Conservation (phyloP, 2,888 invertebrate genomes). For the Sinhomidia bicolor region DNA sequence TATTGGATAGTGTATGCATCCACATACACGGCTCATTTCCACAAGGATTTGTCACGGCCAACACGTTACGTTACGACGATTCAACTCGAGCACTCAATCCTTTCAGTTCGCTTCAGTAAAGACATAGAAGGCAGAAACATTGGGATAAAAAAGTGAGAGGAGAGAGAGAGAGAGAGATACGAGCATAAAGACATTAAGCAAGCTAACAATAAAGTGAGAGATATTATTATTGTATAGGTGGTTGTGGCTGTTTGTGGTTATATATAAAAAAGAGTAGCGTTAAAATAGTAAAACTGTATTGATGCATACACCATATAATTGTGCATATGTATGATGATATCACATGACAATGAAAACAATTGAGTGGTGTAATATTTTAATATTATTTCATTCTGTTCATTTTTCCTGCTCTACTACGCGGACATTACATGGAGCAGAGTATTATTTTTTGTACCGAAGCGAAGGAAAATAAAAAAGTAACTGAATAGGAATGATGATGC, state of each 20-base stretch:
- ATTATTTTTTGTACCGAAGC: no score
- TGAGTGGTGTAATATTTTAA: conserved; percentile 68
- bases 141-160: no score
- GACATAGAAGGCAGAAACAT: conserved; percentile 43
- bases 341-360: conserved; percentile 65
- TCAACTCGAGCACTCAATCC: conserved; percentile 86
- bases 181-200: conserved; percentile 35
- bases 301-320: not conserved
- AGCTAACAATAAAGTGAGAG: conserved; percentile 26
- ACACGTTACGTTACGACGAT: conserved; percentile 87
- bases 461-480: conserved; percentile 48
- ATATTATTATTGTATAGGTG: conserved; percentile 27
- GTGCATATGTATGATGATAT: not conserved
- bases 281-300: not conserved
- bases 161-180: conserved; percentile 56
- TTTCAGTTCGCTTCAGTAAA: conserved; percentile 71
- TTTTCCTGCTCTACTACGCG: not conserved
- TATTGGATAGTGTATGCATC: no score
- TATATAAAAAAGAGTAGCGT: conserved; percentile 33
- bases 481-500: conserved; percentile 48
- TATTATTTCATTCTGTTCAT: conserved; percentile 50
- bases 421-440: not conserved
- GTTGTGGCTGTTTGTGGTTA: conserved; percentile 38
- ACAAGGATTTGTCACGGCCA: conserved; percentile 72
- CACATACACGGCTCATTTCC: conserved; percentile 69